Percentiles rank a stretch among this genome's conserved stretches.
phyloP scores from a whole-genome alignment of 2,797 vertebrate genomes.

The Muscicapa striata region DNA sequence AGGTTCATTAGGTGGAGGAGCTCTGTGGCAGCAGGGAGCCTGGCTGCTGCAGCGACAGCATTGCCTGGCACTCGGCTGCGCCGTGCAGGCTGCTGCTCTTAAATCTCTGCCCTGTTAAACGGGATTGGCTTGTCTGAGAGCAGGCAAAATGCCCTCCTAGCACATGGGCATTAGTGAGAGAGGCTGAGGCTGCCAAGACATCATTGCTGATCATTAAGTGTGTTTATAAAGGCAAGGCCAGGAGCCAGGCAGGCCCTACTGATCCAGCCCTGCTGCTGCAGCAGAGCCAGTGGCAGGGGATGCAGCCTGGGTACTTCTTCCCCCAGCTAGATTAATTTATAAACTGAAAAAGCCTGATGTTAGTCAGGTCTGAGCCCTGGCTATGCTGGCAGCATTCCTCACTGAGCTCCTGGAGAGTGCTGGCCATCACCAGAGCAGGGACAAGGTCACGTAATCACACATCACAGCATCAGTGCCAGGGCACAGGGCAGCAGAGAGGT shows the following conservation, averaged over 20 bases:
- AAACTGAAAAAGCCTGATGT: not conserved
- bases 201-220: conserved; percentile 52
- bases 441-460: not conserved
- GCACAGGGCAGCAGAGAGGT: not conserved
- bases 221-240: conserved; percentile 37
- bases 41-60: not conserved
- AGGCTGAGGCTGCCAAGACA: conserved; percentile 33
- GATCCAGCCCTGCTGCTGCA: not conserved
- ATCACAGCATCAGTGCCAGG: not conserved
- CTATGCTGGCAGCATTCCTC: not conserved
- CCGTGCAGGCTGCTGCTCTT: not conserved
- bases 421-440: not conserved
- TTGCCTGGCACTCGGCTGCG: not conserved
- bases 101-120: conserved; percentile 57
- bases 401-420: not conserved
- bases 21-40: not conserved
- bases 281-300: not conserved
- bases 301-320: not conserved
- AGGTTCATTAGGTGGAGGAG: conserved; percentile 4
- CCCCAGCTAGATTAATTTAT: not conserved
- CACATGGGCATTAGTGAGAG: conserved; percentile 35
- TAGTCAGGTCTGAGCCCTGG: not conserved
- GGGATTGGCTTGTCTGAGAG: conserved; percentile 37
- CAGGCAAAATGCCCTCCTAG: conserved; percentile 42
- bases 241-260: conserved; percentile 14